These are phyloP conservation scores for Drosophila burlai DNA, from an alignment of 1,140 invertebrate genomes.

Conservation along the genomic window DNA sequence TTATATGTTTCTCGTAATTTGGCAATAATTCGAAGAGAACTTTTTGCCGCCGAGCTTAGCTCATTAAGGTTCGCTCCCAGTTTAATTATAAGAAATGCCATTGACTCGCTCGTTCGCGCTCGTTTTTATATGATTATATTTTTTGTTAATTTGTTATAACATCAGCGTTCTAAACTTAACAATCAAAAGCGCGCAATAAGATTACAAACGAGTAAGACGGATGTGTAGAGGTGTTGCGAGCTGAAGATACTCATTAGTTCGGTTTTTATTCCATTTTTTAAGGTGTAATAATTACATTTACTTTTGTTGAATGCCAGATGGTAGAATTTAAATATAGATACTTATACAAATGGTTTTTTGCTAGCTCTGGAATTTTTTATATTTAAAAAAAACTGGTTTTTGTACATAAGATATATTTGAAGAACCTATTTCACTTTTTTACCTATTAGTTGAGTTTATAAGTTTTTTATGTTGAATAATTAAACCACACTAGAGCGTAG, in stretches of 20 bases:
- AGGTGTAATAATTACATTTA: background rate
- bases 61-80: slow-evolving; percentile 67
- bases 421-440: background rate
- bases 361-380: background rate
- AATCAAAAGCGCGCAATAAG: slow-evolving; percentile 59
- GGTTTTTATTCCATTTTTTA: background rate
- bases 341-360: background rate
- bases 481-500: background rate
- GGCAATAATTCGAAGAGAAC: slow-evolving; percentile 38
- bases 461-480: background rate
- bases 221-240: background rate
- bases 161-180: slow-evolving; percentile 81
- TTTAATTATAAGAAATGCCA: slow-evolving; percentile 82
- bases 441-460: background rate
- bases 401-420: too few relatives aligned
- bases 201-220: slow-evolving; percentile 56
- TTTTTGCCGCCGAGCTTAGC: slow-evolving; percentile 44
- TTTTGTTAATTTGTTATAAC: slow-evolving; percentile 74
- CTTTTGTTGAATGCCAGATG: background rate
- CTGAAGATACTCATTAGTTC: slow-evolving; percentile 15
- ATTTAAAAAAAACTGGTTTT: background rate
- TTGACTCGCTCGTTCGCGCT: slow-evolving; percentile 58
- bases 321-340: background rate
- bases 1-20: slow-evolving; percentile 55
- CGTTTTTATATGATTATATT: slow-evolving; percentile 66